Evolutionary conservation across 64 coral and sea anemone species (phyloP), one percentile per base, ranked within the genome.

Genomic region (Stylophora pistillata): DNA sequence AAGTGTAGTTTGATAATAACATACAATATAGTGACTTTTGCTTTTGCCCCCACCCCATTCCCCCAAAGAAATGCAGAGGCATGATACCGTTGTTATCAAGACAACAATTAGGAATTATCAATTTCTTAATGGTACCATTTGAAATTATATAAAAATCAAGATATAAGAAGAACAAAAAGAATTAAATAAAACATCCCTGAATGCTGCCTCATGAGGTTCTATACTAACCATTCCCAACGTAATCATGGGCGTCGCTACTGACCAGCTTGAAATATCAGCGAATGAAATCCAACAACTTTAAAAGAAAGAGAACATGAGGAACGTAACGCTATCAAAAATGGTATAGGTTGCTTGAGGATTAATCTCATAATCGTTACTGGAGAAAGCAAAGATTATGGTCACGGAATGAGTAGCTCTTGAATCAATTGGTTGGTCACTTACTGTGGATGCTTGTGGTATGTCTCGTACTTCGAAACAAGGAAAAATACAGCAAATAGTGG

Each of bases 281-380:
- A 87, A 74, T 30, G 85, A 87, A 13, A 87, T 41, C 85, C 85
- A 87, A 26, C 85, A 87, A 10, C 85, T 87, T 20, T 58, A 59
- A 56, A 23, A 56, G 57, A 55, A 57, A 34, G 18, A 60, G 13
- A 30, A 20, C 13, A 20, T 55, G 17, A 76, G 21, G n/a, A 74
- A 74, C 26, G 1, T 32, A 2, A 15, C 72, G 18, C 7, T 18
- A 30, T 28, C 9, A 10, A n/a, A 0, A 53, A 21, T 64, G 17
- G 18, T 16, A 7, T 18, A 18, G 23, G 23, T 6, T 6, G 2
- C 2, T 41, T 41, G 37, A 41, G 6, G 37, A 41, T 3, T 41
- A 41, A 41, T 41, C 37, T 3, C 6, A 41, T 41, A 3, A 41
- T 41, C 2, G 6, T 2, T 6, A 41, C 2, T 41, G 6, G 37